phyloP scores from a whole-genome alignment of 2,113 vertebrate species.

The Corythaixoides concolor region DNA sequence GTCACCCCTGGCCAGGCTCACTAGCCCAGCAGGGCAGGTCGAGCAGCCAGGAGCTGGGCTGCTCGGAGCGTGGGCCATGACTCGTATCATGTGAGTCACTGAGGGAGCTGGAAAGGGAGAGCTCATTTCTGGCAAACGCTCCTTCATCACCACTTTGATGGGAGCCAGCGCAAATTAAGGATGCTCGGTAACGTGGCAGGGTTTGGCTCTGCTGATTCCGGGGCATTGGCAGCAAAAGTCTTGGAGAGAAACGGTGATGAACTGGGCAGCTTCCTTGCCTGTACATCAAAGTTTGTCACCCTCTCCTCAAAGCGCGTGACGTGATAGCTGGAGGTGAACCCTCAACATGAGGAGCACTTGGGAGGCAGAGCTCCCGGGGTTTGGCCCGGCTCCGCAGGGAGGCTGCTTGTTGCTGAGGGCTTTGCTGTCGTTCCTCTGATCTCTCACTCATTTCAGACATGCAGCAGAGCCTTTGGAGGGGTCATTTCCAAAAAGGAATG shows the following conservation, averaged over 20 bases:
- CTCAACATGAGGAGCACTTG: background rate
- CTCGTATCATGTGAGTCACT: background rate
- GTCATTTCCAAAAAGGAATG: background rate
- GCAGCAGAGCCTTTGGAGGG: background rate
- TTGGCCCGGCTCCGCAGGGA: background rate
- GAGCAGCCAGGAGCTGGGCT: background rate
- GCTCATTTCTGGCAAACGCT: rapidly evolving
- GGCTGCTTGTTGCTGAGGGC: background rate
- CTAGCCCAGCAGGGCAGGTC: background rate
- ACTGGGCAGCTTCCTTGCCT: background rate
- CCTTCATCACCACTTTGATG: background rate
- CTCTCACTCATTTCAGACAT: background rate
- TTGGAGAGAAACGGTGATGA: background rate
- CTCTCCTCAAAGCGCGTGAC: background rate
- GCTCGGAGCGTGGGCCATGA: background rate
- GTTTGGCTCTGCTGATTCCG: background rate
- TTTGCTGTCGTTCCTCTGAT: background rate
- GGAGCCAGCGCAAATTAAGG: background rate
- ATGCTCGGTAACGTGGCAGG: background rate
- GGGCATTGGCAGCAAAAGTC: background rate
- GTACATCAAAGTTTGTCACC: rapidly evolving
- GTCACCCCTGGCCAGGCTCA: background rate
- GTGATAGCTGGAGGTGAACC: rapidly evolving
- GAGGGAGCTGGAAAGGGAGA: background rate
- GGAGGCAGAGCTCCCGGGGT: background rate